A percentile compares a stretch with the other conserved stretches of the same genome.
Evolutionary conservation across 2,888 invertebrate species (phyloP).

Genomic region (Drosophila borealis): DNA sequence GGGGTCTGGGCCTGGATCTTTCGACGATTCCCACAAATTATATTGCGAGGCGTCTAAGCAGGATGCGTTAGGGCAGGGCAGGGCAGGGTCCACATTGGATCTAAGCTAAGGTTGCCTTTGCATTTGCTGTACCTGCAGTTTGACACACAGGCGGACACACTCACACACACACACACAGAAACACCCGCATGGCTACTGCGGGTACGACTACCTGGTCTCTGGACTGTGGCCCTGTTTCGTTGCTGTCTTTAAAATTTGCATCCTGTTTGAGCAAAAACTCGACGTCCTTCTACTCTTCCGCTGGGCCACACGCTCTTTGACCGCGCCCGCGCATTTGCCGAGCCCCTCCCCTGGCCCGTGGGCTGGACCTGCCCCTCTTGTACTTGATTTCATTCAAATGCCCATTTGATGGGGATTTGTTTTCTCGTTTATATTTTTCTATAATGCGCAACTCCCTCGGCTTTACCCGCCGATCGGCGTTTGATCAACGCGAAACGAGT

Average conservation of each 20-base stretch:
- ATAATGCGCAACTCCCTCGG: not conserved
- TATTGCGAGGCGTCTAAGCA: constrained; percentile 8
- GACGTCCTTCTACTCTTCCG: constrained; percentile 76
- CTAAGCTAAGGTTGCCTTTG: constrained; percentile 8
- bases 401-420: constrained; percentile 37
- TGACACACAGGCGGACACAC: not conserved
- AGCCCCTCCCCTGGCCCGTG: constrained; percentile 15
- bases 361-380: constrained; percentile 2
- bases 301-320: constrained; percentile 40
- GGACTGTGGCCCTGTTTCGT: not conserved
- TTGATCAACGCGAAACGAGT: constrained; percentile 40
- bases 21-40: not conserved
- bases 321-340: constrained; percentile 3
- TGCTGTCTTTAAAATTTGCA: constrained; percentile 50
- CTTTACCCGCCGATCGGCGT: constrained; percentile 1
- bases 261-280: constrained; percentile 65
- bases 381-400: constrained; percentile 72
- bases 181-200: constrained; percentile 15
- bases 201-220: constrained; percentile 52
- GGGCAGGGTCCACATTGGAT: constrained; percentile 25
- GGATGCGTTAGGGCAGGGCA: constrained; percentile 51
- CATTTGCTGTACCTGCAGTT: constrained; percentile 28
- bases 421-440: constrained; percentile 2
- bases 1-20: not conserved
- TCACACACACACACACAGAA: not conserved